These are phyloP conservation scores for Sapayoa aenigma DNA, from an alignment of 2,113 vertebrate species.

Conservation along the genomic window DNA sequence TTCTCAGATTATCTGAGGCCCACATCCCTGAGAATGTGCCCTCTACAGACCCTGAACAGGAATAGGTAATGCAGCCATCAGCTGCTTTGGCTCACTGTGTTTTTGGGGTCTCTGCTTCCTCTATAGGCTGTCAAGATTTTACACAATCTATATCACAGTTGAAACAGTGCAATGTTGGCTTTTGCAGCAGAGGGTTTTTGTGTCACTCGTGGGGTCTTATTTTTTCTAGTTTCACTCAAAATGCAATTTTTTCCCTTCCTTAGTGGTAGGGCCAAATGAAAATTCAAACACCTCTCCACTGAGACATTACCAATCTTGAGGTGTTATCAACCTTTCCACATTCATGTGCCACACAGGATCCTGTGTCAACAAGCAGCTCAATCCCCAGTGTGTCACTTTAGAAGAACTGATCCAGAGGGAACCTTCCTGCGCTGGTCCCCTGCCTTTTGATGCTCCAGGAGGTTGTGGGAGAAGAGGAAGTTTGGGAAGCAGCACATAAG, in stretches of 20 bases:
- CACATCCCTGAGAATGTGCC: no score
- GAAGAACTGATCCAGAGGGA: not conserved
- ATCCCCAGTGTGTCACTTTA: not conserved
- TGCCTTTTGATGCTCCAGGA: accelerated
- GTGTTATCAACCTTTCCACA: not conserved
- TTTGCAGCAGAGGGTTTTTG: not conserved
- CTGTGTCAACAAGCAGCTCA: not conserved
- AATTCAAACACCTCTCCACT: not conserved
- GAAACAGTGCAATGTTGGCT: not conserved
- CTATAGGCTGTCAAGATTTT: not conserved
- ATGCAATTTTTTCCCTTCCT: not conserved
- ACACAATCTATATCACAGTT: accelerated
- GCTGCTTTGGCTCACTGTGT: not conserved
- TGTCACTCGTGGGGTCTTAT: accelerated
- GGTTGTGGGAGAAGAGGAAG: not conserved
- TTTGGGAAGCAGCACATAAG: not conserved
- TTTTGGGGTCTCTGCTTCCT: not conserved
- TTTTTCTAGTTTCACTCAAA: not conserved
- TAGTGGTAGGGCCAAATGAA: accelerated
- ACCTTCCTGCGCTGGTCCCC: not conserved
- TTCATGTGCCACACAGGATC: not conserved
- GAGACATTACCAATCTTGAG: no score
- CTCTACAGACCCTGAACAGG: not conserved
- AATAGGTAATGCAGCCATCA: not conserved
- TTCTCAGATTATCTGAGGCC: not conserved